Percentiles rank a stretch among this genome's conserved stretches.
Conservation (phyloP, 1,140 invertebrate genomes). For the Drosophila paulistorum region DNA sequence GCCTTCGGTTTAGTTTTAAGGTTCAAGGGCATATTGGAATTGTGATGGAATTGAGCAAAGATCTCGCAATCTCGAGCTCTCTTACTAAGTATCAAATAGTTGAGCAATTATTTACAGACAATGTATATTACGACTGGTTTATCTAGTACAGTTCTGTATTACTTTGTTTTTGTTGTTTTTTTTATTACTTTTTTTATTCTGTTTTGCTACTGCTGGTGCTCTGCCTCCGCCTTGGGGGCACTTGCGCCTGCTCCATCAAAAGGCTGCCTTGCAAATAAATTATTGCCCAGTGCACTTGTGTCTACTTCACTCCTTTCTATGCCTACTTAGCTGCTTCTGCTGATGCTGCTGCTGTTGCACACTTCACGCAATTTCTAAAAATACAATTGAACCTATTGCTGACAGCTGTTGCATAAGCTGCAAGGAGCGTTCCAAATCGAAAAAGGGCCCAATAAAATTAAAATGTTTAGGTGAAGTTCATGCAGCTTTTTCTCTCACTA, state of each 20-base stretch:
- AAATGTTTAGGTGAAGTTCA: too few species aligned
- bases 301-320: conserved; percentile 19
- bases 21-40: not conserved
- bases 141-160: conserved; percentile 27
- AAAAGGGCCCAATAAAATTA: not conserved
- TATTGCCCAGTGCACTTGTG: conserved; percentile 57
- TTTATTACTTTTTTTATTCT: too few species aligned
- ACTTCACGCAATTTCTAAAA: conserved; percentile 54
- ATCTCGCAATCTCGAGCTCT: not conserved
- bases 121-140: not conserved
- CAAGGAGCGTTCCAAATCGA: conserved; percentile 31
- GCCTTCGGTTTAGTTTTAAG: too few species aligned
- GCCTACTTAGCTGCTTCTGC: conserved; percentile 43
- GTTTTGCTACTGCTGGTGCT: conserved; percentile 4
- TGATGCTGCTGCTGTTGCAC: conserved; percentile 24
- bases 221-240: conserved; percentile 1
- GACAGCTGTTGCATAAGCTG: conserved; percentile 63
- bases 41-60: too few species aligned
- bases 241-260: conserved; percentile 50
- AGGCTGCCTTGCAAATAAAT: conserved; percentile 64
- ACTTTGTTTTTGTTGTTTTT: not conserved
- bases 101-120: not conserved
- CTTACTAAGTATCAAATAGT: conserved; percentile 6
- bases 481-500: too few species aligned
- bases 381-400: conserved; percentile 64